These are phyloP conservation scores for Phyllostomus hastatus DNA, from an alignment of 2,113 vertebrate genomes.

Conservation along the genomic window DNA sequence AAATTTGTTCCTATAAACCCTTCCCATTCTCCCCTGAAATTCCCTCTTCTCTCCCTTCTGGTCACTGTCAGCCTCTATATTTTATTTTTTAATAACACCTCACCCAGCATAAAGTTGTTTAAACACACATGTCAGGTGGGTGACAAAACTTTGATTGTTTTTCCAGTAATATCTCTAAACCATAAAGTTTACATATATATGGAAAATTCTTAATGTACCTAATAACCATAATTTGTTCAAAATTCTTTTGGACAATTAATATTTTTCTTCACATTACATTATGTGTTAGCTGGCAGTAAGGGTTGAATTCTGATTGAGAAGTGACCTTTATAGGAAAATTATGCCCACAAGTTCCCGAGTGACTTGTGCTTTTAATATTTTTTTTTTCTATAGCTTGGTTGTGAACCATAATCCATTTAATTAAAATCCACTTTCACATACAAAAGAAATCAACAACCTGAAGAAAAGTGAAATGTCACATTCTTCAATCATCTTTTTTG, in stretches of 20 bases:
- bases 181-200: neutral
- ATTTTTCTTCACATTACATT: conserved; percentile 27
- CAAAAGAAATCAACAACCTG: conserved; percentile 60
- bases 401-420: conserved; percentile 64
- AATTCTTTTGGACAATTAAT: conserved; percentile 35
- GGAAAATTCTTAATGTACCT: neutral
- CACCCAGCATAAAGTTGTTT: neutral
- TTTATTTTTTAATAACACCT: neutral
- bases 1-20: too few relatives aligned
- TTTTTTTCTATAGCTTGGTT: conserved; percentile 39
- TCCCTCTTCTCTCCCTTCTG: too few relatives aligned
- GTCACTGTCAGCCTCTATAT: too few relatives aligned
- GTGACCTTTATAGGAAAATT: conserved; percentile 63
- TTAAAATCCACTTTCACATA: conserved; percentile 66
- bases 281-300: conserved; percentile 15
- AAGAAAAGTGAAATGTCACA: conserved; percentile 62
- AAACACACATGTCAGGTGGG: neutral
- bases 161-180: neutral
- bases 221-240: conserved; percentile 15
- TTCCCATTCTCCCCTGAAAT: too few relatives aligned
- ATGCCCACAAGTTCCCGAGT: conserved; percentile 31
- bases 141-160: neutral
- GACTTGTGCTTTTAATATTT: conserved; percentile 44
- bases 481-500: neutral
- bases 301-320: conserved; percentile 42